Evolutionary conservation across 2,113 vertebrate species (phyloP).

Genomic region (Empidonax traillii): DNA sequence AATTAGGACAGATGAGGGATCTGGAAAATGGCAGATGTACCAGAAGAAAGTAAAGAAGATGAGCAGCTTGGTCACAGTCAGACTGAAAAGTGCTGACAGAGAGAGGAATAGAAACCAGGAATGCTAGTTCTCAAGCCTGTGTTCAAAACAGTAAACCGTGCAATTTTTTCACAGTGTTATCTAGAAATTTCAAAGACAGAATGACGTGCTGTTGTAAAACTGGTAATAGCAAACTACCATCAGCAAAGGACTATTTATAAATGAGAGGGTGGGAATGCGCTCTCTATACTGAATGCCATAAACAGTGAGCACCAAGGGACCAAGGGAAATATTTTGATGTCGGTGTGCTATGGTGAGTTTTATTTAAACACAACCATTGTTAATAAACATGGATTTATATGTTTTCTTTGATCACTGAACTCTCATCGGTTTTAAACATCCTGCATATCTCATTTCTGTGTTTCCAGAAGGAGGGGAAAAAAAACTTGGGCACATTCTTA

Average conservation of each 20-base stretch:
- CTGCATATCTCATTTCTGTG: neutral
- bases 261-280: neutral
- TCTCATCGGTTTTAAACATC: neutral
- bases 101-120: conserved; percentile 1
- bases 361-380: conserved; percentile 37
- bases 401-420: conserved; percentile 42
- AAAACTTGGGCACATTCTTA: neutral
- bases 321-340: conserved; percentile 4
- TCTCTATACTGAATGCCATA: conserved; percentile 11
- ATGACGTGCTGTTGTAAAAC: conserved; percentile 6
- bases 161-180: conserved; percentile 2
- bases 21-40: neutral
- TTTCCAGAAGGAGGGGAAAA: neutral
- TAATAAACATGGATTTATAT: conserved; percentile 43
- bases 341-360: conserved; percentile 8
- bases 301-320: neutral
- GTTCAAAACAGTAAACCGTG: neutral
- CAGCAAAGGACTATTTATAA: conserved; percentile 14
- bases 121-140: neutral
- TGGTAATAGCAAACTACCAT: conserved; percentile 15
- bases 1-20: neutral
- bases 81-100: conserved; percentile 7
- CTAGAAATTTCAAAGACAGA: conserved; percentile 24
- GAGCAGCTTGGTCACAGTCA: neutral
- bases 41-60: neutral